Conservation (phyloP, 2,797 vertebrate genomes). For the Ataeniobius toweri region DNA sequence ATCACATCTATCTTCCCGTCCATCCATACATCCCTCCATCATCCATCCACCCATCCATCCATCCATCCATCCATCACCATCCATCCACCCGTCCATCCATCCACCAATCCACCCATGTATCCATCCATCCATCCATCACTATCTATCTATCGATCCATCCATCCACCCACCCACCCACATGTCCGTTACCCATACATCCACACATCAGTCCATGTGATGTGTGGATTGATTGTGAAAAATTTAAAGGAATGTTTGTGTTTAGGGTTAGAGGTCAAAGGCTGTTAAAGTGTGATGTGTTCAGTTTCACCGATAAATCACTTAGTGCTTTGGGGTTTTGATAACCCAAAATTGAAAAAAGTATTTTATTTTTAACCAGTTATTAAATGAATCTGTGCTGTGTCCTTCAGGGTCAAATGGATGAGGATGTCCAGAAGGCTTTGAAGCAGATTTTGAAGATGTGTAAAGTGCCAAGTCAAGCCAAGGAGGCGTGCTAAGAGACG, state of each 20-base stretch:
- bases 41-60: too few species aligned
- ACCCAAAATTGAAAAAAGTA: not conserved
- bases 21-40: too few species aligned
- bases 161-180: too few species aligned
- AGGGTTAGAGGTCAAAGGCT: not conserved
- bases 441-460: conserved; percentile 99
- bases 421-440: conserved; percentile 97
- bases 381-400: conserved; percentile 11
- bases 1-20: too few species aligned
- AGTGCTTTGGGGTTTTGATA: not conserved
- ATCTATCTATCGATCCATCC: too few species aligned
- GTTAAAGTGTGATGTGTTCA: not conserved
- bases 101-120: too few species aligned
- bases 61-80: too few species aligned
- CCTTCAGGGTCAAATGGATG: conserved; percentile 97
- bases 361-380: not conserved
- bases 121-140: too few species aligned
- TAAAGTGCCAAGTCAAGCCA: conserved; percentile 91
- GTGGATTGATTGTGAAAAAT: not conserved
- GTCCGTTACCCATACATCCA: too few species aligned
- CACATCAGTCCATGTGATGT: too few species aligned
- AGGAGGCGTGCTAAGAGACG: conserved; percentile 77
- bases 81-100: too few species aligned
- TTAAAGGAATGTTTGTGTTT: not conserved
- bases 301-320: not conserved